phyloP scores from a whole-genome alignment of 2,113 vertebrate genomes.

The Climacteris rufus region DNA sequence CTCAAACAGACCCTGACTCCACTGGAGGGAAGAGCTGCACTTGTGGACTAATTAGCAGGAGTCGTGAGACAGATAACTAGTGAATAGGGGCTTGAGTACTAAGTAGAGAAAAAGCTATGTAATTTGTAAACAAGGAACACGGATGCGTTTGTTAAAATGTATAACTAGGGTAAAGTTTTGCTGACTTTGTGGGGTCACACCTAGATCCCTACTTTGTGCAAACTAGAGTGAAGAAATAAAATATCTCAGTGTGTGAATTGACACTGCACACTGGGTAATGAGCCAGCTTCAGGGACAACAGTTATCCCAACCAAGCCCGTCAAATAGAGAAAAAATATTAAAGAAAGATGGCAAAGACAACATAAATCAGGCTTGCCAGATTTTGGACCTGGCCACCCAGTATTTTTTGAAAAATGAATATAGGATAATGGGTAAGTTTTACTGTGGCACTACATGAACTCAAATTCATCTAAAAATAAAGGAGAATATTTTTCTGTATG shows the following conservation, averaged over 20 bases:
- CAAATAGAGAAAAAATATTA: neutral
- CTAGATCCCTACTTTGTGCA: neutral
- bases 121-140: neutral
- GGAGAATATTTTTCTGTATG: neutral
- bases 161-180: neutral
- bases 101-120: neutral
- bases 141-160: neutral
- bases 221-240: neutral
- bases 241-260: neutral
- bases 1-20: neutral
- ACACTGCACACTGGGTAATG: neutral
- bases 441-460: neutral
- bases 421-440: neutral
- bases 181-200: neutral
- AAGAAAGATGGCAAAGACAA: neutral
- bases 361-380: neutral
- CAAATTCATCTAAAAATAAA: neutral
- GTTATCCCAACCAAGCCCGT: neutral
- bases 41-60: neutral
- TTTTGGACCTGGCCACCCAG: neutral
- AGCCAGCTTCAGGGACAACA: neutral
- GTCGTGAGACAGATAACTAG: neutral
- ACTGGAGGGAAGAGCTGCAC: neutral
- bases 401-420: neutral
- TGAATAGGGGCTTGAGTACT: neutral